Conservation (phyloP, 1,140 invertebrate species). For the Drosophila busckii region DNA sequence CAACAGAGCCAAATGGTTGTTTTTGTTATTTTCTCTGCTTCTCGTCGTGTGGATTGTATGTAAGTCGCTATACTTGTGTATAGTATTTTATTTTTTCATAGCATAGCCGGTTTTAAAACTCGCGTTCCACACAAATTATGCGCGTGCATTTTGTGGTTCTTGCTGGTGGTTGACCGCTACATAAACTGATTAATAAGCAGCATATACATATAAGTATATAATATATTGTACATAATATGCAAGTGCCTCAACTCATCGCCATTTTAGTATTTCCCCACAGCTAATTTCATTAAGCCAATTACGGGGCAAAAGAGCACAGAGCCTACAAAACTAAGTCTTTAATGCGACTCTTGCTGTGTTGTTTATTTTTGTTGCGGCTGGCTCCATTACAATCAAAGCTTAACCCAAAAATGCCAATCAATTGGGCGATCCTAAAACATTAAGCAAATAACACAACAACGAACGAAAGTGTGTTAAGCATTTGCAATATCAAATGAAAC, state of each 20-base stretch:
- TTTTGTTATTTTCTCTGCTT: constrained; percentile 7
- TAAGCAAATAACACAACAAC: too few species aligned
- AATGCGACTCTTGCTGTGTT: neutral
- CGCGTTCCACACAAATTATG: constrained; percentile 25
- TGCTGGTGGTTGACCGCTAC: constrained; percentile 13
- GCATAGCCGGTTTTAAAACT: constrained; percentile 31
- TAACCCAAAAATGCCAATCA: constrained; percentile 45
- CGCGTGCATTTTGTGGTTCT: constrained; percentile 3
- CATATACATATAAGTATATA: constrained; percentile 3
- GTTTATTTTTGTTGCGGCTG: constrained; percentile 1
- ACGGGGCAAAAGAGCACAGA: constrained; percentile 5
- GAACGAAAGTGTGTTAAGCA: too few species aligned
- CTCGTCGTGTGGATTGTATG: constrained; percentile 17
- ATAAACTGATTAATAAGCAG: constrained; percentile 21
- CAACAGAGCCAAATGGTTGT: neutral
- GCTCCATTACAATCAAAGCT: constrained; percentile 23
- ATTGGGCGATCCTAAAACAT: constrained; percentile 2
- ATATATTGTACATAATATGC: constrained; percentile 4
- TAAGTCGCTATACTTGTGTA: too few species aligned
- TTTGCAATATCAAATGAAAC: neutral
- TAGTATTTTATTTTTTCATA: too few species aligned
- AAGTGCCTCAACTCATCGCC: neutral
- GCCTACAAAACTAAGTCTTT: too few species aligned
- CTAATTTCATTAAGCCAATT: constrained; percentile 42
- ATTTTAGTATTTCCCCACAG: constrained; percentile 3